A percentile compares a stretch with the other conserved stretches of the same genome.
Conservation (phyloP, 2,888 invertebrate species). For the Philhelius pedissequus region DNA sequence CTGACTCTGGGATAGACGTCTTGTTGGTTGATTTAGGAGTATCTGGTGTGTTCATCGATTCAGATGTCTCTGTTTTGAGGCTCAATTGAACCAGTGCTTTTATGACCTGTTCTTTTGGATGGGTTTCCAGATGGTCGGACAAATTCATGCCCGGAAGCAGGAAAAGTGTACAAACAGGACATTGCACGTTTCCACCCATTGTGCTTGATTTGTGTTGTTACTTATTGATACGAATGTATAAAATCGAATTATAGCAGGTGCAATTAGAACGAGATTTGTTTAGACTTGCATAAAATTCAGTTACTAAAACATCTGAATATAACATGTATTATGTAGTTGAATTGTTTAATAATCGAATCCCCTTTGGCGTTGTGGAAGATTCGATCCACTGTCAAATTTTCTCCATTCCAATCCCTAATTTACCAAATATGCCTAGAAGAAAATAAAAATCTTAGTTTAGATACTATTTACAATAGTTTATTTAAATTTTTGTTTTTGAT, state of each 20-base stretch:
- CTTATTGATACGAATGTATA: not conserved
- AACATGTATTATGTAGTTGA: constrained; percentile 24
- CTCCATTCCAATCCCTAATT: constrained; percentile 26
- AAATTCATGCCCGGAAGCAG: constrained; percentile 90
- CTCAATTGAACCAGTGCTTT: constrained; percentile 83
- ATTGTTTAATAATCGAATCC: constrained; percentile 31
- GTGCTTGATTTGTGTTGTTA: constrained; percentile 57
- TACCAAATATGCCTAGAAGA: constrained; percentile 34
- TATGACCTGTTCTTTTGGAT: constrained; percentile 93
- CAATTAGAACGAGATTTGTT: not conserved
- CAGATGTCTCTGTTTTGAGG: constrained; percentile 52
- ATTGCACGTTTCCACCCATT: constrained; percentile 80
- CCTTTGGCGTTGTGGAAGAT: constrained; percentile 39
- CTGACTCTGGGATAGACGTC: constrained; percentile 8
- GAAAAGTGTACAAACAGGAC: constrained; percentile 92
- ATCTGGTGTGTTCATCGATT: constrained; percentile 35
- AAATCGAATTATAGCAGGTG: not conserved
- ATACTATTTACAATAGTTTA: too few species aligned
- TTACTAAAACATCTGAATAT: not conserved
- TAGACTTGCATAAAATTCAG: not conserved
- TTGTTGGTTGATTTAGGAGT: constrained; percentile 36
- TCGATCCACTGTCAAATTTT: constrained; percentile 57
- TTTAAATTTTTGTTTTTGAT: too few species aligned
- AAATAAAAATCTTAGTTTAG: too few species aligned
- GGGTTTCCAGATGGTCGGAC: constrained; percentile 89